Conservation (phyloP, 2,797 vertebrate species). For the Rhabdomys pumilio region DNA sequence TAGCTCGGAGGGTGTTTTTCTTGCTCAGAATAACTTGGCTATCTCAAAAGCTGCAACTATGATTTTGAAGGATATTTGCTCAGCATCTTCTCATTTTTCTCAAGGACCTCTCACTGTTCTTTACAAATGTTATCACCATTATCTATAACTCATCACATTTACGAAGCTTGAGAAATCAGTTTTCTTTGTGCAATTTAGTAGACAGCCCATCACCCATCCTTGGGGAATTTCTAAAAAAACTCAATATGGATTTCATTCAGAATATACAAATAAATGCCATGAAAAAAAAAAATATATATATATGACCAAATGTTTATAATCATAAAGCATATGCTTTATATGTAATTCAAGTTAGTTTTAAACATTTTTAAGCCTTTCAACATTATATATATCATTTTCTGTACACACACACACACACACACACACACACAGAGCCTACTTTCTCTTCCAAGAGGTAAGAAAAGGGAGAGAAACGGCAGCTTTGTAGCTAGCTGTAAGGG, state of each 20-base stretch:
- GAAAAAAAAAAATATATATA: too few species aligned
- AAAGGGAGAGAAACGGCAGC: constrained; percentile 87
- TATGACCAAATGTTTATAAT: constrained; percentile 64
- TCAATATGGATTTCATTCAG: constrained; percentile 66
- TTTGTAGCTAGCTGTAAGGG: constrained; percentile 85
- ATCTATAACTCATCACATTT: constrained; percentile 36
- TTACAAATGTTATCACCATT: constrained; percentile 36
- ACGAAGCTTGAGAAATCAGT: constrained; percentile 70
- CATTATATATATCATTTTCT: constrained; percentile 20
- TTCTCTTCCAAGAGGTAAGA: constrained; percentile 76
- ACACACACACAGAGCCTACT: not conserved
- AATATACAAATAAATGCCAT: constrained; percentile 76
- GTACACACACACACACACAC: not conserved
- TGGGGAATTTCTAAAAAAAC: constrained; percentile 76
- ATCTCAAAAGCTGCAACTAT: not conserved
- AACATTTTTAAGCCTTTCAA: constrained; percentile 79
- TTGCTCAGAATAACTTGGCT: constrained; percentile 37
- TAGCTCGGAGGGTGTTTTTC: not conserved
- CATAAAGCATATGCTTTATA: constrained; percentile 75
- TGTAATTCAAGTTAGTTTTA: constrained; percentile 85
- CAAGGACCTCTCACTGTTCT: constrained; percentile 61
- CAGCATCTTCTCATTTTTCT: constrained; percentile 58
- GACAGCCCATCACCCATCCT: constrained; percentile 37
- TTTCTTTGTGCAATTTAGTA: constrained; percentile 72
- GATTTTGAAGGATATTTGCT: constrained; percentile 3